Evolutionary conservation across 2,888 invertebrate species (phyloP).

Genomic region (Adelognathus sp.): DNA sequence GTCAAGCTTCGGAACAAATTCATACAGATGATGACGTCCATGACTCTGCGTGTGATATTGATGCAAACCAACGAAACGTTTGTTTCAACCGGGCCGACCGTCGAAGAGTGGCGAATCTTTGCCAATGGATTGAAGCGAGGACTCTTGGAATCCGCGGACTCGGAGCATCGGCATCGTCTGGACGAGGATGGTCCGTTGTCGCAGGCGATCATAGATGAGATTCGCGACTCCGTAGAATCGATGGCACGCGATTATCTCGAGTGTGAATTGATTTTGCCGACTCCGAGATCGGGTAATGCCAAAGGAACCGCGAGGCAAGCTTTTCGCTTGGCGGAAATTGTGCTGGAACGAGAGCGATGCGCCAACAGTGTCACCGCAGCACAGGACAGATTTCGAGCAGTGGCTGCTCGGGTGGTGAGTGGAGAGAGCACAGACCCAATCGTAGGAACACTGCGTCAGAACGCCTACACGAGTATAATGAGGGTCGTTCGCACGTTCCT

Average conservation of each 20-base stretch:
- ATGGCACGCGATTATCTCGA: not conserved
- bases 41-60: not conserved
- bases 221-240: slow-evolving; percentile 4
- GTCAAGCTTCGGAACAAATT: not conserved
- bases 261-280: not conserved
- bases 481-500: not conserved
- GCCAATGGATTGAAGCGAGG: not conserved
- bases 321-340: not conserved
- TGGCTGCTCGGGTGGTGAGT: slow-evolving; percentile 13
- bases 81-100: not conserved
- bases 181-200: not conserved
- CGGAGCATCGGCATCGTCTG: not conserved
- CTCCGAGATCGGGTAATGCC: not conserved
- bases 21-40: not conserved
- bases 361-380: not conserved
- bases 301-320: not conserved
- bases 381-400: not conserved
- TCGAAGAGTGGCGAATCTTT: not conserved
- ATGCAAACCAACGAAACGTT: not conserved
- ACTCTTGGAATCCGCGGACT: not conserved
- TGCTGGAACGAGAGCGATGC: slow-evolving; percentile 15
- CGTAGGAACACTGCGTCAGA: not conserved
- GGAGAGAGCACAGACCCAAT: slow-evolving; percentile 21
- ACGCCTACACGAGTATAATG: not conserved
- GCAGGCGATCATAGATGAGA: not conserved